These are phyloP conservation scores for Branchinecta lynchi DNA, from an alignment of 1,140 invertebrate genomes.

Conservation along the genomic window DNA sequence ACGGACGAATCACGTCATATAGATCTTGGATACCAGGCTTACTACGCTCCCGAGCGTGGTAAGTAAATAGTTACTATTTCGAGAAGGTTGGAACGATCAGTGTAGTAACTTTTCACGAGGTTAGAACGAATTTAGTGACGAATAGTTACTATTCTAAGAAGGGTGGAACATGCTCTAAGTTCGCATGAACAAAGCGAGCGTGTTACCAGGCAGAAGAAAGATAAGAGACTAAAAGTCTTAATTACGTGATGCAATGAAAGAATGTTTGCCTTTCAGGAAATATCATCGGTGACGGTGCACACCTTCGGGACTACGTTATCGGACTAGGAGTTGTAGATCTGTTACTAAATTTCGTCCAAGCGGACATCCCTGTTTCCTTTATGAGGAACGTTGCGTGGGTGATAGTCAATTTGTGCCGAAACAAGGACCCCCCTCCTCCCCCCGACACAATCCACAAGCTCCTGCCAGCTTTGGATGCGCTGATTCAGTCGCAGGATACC, in stretches of 20 bases:
- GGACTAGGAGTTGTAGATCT: slow-evolving; percentile 74
- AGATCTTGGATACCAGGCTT: too few species aligned
- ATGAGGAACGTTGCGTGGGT: slow-evolving; percentile 96
- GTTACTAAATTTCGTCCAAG: slow-evolving; percentile 75
- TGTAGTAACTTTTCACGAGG: too few species aligned
- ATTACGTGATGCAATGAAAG: background rate
- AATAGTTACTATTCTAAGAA: too few species aligned
- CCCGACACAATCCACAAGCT: slow-evolving; percentile 75
- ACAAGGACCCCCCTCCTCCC: slow-evolving; percentile 82
- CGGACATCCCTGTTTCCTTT: slow-evolving; percentile 81
- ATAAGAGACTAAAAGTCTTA: too few species aligned
- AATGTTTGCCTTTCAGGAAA: slow-evolving; percentile 38
- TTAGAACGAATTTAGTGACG: too few species aligned
- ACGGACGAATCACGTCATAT: too few species aligned
- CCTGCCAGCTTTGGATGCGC: slow-evolving; percentile 77
- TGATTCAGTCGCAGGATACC: slow-evolving; percentile 89
- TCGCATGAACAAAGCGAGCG: too few species aligned
- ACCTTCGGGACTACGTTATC: slow-evolving; percentile 79
- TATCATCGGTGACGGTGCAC: slow-evolving; percentile 82
- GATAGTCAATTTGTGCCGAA: slow-evolving; percentile 89
- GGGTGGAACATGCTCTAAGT: too few species aligned
- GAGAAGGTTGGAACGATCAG: too few species aligned
- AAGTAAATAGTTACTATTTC: too few species aligned
- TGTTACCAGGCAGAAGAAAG: too few species aligned
- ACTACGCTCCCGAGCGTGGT: too few species aligned